Base-by-base conservation (phyloP, 2,797 vertebrate species). In the Lepus oiostolus region DNA sequence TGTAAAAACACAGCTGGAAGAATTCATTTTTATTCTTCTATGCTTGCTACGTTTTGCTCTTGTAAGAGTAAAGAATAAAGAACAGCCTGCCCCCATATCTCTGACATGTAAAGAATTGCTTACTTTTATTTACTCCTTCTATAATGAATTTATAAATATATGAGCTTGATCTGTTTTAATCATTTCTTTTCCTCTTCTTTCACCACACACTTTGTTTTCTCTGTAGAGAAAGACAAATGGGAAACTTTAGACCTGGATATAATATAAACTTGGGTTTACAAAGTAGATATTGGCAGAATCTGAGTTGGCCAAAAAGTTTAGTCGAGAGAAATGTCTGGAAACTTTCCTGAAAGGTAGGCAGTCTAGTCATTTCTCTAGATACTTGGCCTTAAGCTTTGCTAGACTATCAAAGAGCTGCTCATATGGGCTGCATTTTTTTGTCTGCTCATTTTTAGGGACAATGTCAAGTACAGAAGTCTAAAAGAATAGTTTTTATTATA, bases 261-360 rank as follows among this genome's bases (percentile, higher is more conserved):
- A 74, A 26, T 84, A 62, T 52, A 87, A 76, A 47, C 9, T 5
- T 76, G n/a, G 28, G 86, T 3, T 83, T 96, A 38, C 81, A 4
- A 83, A 82, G 30, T 88, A 16, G 38, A 87, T 74, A 75, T 30
- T 94, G 85, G 30, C 32, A 90, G 85, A 92, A 75, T 83, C 32
- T 50, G 22, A 52, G 28, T 82, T 58, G 16, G 10, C 65, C 7
- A 22, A 80, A 74, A 83, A 67, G 47, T 52, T 72, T 70, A 79
- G 47, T 28, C 82, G 24, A 80, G 54, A 89, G 62, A 91, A 85
- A 42, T 93, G 26, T 38, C n/a, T 82, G 42, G 85, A 9, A 38
- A 62, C 22, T 68, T 84, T 30, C 7, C 38, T 80, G 11, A 77
- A 70, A 17, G 5, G 1, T 83, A 77, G 17, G 21, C 84, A 80